Base-by-base conservation (phyloP, 2,113 vertebrate species). In the Platycercus adscitus region DNA sequence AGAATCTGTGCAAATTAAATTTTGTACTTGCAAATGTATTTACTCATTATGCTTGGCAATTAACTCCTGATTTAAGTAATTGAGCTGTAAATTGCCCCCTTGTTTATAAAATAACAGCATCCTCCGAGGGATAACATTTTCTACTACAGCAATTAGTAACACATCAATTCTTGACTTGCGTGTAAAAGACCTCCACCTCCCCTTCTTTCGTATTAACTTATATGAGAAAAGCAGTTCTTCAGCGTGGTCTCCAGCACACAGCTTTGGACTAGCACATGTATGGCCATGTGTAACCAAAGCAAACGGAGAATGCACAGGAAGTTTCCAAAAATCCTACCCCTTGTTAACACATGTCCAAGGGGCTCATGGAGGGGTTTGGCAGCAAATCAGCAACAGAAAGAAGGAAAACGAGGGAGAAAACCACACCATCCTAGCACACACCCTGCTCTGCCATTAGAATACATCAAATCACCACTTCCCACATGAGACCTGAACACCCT, bases 91-190 rank as follows among this genome's bases (percentile, higher is more conserved):
- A 90, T 93, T 90, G 94, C 56, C 66, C 66, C 88, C 65, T 90
- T 96, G 92, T 96, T 94, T 93, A 93, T 92, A 92, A 91, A 96
- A 94, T 60, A 96, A 63, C 55, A 87, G 53, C 77, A 87, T 87
- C 69, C 72, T 95, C 65, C 49, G 35, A 87, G 93, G 83, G 56
- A 86, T 81, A 86, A 41, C 91, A 86, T 84, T 96, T 93, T 88
- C 85, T 89, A 55, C 78, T 90, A 88, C 69, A 79, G 65, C 72
- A 93, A 96, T 93, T 93, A 92, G 77, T 72, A 88, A 72, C 91
- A 65, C 88, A 88, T 81, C 77, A 83, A 5, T 91, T 93, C 86
- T 86, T 71, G 69, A 93, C 82, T 82, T 68, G 25, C 65, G 44
- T 4, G 2, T 81, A 76, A 81, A 89, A 86, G 60, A 88, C 52